These are phyloP conservation scores for Diachrysia chrysitis DNA, from an alignment of 2,888 invertebrate genomes.

Conservation along the genomic window DNA sequence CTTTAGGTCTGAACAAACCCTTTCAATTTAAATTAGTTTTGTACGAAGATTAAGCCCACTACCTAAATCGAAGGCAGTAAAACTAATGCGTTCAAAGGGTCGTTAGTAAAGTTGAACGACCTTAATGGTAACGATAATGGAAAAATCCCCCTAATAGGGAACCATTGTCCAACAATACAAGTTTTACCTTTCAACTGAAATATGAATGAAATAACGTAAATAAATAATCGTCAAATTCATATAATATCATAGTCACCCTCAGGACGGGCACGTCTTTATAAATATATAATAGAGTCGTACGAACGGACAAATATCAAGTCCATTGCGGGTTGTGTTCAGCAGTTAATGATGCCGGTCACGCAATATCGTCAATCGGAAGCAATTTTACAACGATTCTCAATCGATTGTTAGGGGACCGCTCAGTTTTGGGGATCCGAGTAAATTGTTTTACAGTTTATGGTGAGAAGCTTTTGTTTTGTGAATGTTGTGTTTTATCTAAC, in stretches of 20 bases:
- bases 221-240: slow-evolving; percentile 51
- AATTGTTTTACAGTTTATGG: slow-evolving; percentile 57
- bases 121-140: slow-evolving; percentile 39
- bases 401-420: slow-evolving; percentile 54
- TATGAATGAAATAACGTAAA: slow-evolving; percentile 52
- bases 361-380: slow-evolving; percentile 58
- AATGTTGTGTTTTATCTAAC: neutral
- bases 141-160: slow-evolving; percentile 49
- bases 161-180: slow-evolving; percentile 39
- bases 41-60: neutral
- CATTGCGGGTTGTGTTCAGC: slow-evolving; percentile 38
- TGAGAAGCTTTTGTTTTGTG: slow-evolving; percentile 18
- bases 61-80: neutral
- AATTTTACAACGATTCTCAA: slow-evolving; percentile 56
- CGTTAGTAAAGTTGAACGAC: slow-evolving; percentile 19
- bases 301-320: slow-evolving; percentile 26
- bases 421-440: slow-evolving; percentile 35
- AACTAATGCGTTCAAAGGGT: neutral
- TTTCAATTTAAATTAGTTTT: neutral
- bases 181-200: slow-evolving; percentile 33
- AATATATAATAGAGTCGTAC: slow-evolving; percentile 51
- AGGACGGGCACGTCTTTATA: slow-evolving; percentile 39
- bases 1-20: neutral
- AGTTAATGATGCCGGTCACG: slow-evolving; percentile 68
- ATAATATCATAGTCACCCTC: slow-evolving; percentile 26